These are phyloP conservation scores for Asteroscopus sphinx DNA, from an alignment of 2,888 invertebrate species.

Conservation along the genomic window DNA sequence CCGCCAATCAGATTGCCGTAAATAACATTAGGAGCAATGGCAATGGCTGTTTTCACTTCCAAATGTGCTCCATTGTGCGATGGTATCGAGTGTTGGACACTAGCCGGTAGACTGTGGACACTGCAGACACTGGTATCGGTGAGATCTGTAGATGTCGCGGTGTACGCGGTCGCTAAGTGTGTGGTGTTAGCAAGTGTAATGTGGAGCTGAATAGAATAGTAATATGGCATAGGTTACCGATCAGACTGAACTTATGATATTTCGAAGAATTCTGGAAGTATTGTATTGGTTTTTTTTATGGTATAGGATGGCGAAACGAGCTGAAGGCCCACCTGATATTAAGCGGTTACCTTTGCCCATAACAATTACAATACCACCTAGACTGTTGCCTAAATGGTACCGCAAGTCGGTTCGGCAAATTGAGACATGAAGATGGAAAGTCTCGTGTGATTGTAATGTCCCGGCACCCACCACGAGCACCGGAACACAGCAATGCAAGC, in stretches of 20 bases:
- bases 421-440: too few species aligned
- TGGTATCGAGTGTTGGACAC: conserved; percentile 36
- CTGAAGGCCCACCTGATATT: too few species aligned
- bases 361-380: too few species aligned
- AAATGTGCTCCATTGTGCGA: conserved; percentile 51
- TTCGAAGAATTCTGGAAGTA: too few species aligned
- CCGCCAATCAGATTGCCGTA: conserved; percentile 53
- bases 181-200: conserved; percentile 28
- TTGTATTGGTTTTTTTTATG: too few species aligned
- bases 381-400: too few species aligned
- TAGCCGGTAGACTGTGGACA: neutral
- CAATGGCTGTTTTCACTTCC: conserved; percentile 38
- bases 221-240: conserved; percentile 4
- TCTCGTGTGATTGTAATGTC: too few species aligned
- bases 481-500: too few species aligned
- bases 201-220: conserved; percentile 25
- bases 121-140: conserved; percentile 18
- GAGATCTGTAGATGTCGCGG: conserved; percentile 30
- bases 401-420: too few species aligned
- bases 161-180: conserved; percentile 3
- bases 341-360: too few species aligned
- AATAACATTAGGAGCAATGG: conserved; percentile 52
- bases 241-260: neutral
- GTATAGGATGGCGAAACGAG: too few species aligned
- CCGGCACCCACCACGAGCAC: too few species aligned